Conservation (phyloP, 2,888 invertebrate genomes). For the Sminthurides aquaticus region DNA sequence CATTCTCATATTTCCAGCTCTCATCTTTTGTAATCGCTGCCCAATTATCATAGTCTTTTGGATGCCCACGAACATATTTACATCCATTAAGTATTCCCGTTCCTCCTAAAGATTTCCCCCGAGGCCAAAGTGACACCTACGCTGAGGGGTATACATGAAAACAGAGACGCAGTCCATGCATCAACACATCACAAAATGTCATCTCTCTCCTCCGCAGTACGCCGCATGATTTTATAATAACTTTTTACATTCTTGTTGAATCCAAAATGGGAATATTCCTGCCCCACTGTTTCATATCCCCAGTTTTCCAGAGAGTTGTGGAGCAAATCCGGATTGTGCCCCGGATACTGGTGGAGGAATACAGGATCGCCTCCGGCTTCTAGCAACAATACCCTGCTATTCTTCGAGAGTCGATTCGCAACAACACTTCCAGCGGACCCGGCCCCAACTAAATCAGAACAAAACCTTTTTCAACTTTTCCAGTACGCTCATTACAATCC, state of each 20-base stretch:
- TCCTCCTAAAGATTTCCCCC: not conserved
- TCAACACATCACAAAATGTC: not conserved
- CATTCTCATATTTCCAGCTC: not conserved
- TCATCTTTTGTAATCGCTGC: not conserved
- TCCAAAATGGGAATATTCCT: conserved; percentile 4
- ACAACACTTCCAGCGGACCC: conserved; percentile 1
- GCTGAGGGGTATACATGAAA: too few species aligned
- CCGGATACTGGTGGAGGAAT: conserved; percentile 4
- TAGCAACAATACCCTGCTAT: not conserved
- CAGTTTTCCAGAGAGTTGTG: not conserved
- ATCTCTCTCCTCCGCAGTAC: not conserved
- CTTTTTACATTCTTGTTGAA: not conserved
- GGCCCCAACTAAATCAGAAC: not conserved
- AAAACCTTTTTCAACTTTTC: too few species aligned
- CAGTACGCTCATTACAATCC: too few species aligned
- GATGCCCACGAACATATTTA: not conserved
- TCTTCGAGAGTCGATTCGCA: not conserved
- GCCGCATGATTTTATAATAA: not conserved
- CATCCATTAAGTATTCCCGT: not conserved
- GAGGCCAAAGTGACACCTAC: conserved; percentile 2
- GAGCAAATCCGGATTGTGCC: not conserved
- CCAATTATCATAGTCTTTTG: conserved; percentile 3
- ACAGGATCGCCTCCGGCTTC: conserved; percentile 5
- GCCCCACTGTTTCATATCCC: not conserved
- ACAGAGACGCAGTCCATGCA: not conserved